These are phyloP conservation scores for Bubo scandiacus DNA, from an alignment of 2,113 vertebrate genomes.

Conservation along the genomic window DNA sequence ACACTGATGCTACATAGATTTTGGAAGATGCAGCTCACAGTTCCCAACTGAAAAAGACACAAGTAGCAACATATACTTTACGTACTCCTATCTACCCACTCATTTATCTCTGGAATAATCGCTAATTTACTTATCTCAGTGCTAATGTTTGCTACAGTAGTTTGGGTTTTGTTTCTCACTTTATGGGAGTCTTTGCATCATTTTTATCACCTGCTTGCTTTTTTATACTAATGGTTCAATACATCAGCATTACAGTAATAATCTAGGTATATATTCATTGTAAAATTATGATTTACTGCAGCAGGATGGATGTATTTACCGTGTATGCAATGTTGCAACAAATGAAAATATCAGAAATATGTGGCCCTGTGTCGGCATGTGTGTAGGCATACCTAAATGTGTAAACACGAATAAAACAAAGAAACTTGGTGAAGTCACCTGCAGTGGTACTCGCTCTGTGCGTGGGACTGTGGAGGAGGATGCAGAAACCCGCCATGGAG, in stretches of 20 bases:
- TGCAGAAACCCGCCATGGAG: accelerated
- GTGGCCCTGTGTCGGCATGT: neutral
- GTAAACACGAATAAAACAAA: neutral
- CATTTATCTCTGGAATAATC: constrained; percentile 67
- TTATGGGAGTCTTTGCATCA: constrained; percentile 61
- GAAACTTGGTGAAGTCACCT: neutral
- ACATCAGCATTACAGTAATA: constrained; percentile 58
- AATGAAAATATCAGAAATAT: constrained; percentile 19
- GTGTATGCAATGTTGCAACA: neutral
- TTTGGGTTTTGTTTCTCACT: constrained; percentile 67
- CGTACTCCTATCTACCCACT: neutral
- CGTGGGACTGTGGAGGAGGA: accelerated
- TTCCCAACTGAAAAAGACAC: constrained; percentile 13
- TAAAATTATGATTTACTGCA: constrained; percentile 57
- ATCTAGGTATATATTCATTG: constrained; percentile 60
- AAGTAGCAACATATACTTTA: constrained; percentile 5
- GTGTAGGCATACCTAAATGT: neutral
- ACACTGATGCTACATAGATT: neutral
- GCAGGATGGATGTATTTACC: constrained; percentile 39
- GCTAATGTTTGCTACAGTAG: constrained; percentile 63
- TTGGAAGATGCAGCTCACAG: neutral
- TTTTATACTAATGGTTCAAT: constrained; percentile 66
- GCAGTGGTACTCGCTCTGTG: neutral
- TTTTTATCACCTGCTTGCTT: constrained; percentile 65
- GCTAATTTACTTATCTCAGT: constrained; percentile 66